Evolutionary conservation across 1,140 invertebrate species (phyloP).

Genomic region (Cheumatopsyche charites): DNA sequence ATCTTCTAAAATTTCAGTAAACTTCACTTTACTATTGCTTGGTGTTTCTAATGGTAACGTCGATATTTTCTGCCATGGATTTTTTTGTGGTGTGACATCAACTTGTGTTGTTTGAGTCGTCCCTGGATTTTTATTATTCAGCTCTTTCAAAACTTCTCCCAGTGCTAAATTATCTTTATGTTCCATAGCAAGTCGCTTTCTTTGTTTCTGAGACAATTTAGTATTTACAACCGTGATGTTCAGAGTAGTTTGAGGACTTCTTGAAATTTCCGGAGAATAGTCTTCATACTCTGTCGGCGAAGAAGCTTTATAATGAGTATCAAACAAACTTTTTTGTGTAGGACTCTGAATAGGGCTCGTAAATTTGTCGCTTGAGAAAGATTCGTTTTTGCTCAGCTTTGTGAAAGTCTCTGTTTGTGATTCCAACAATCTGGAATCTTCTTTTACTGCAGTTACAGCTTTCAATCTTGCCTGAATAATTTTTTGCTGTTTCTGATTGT

Average conservation of each 20-base stretch:
- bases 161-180: slow-evolving; percentile 48
- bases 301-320: slow-evolving; percentile 52
- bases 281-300: slow-evolving; percentile 50
- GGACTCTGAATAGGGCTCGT: slow-evolving; percentile 48
- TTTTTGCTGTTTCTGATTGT: slow-evolving; percentile 57
- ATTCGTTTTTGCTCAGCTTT: slow-evolving; percentile 54
- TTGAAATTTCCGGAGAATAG: slow-evolving; percentile 41
- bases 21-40: slow-evolving; percentile 54
- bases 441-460: slow-evolving; percentile 58
- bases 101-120: slow-evolving; percentile 51
- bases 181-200: slow-evolving; percentile 61
- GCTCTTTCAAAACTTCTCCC: slow-evolving; percentile 51
- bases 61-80: slow-evolving; percentile 57
- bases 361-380: slow-evolving; percentile 46
- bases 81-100: slow-evolving; percentile 41
- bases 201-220: slow-evolving; percentile 69
- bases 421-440: slow-evolving; percentile 54
- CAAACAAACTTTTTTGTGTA: slow-evolving; percentile 44
- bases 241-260: slow-evolving; percentile 52
- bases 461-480: slow-evolving; percentile 60
- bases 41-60: slow-evolving; percentile 51
- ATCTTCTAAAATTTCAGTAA: slow-evolving; percentile 65
- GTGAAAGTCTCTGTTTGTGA: slow-evolving; percentile 53
- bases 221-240: slow-evolving; percentile 56
- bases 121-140: slow-evolving; percentile 52